A percentile compares a stretch with the other conserved stretches of the same genome.
Conservation (phyloP, 2,797 vertebrate species). For the Sphenopsis melanotis region DNA sequence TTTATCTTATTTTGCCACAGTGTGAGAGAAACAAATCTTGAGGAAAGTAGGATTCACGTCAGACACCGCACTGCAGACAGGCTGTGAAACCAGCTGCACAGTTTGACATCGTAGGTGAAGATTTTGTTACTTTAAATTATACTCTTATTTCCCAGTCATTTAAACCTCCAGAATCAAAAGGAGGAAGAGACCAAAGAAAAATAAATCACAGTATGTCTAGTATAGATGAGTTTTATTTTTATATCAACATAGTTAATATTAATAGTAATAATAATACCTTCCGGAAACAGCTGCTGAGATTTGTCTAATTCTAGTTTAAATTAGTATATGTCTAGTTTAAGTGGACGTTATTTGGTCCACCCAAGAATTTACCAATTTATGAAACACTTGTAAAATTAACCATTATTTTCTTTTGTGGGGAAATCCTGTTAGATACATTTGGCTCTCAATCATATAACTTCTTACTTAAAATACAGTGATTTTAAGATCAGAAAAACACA, state of each 20-base stretch:
- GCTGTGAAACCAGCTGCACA: not conserved
- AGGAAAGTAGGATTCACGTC: not conserved
- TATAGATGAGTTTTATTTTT: not conserved
- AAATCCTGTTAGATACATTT: not conserved
- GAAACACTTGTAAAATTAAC: not conserved
- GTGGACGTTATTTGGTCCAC: not conserved
- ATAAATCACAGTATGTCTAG: not conserved
- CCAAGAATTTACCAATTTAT: not conserved
- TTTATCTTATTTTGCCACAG: conserved; percentile 71
- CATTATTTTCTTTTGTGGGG: not conserved
- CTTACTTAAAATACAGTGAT: not conserved
- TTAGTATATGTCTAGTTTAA: not conserved
- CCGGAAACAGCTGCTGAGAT: not conserved
- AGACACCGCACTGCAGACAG: not conserved
- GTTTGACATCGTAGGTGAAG: not conserved
- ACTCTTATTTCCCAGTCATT: not conserved
- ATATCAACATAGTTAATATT: not conserved
- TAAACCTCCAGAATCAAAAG: not conserved
- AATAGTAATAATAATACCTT: not conserved
- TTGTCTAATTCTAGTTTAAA: not conserved
- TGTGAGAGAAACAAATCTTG: not conserved
- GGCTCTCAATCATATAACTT: not conserved
- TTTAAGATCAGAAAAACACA: not conserved
- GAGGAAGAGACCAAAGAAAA: not conserved
- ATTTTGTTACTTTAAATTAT: not conserved